Evolutionary conservation across 2,113 vertebrate genomes (phyloP), one percentile per base, ranked within the genome.

Genomic region (Pristiophorus japonicus): DNA sequence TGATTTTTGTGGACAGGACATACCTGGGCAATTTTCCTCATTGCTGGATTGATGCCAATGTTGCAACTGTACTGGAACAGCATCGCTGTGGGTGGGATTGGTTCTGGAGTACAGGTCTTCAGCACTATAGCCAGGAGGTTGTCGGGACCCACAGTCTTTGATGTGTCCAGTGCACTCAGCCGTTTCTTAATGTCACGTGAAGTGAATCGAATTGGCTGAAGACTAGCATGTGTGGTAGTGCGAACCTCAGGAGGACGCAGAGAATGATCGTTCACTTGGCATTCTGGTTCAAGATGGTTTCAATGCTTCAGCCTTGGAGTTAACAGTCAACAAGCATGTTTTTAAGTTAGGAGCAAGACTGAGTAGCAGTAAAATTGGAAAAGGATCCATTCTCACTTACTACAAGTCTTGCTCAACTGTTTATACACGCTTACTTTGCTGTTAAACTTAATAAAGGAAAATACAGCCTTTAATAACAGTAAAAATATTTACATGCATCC

Each of bases 351-450:
- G n/a, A 92, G 55, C 55, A 92, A 92, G 59, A 92, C 88, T 92
- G 88, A 38, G 34, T 63, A 63, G 59, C 51, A 90, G 59, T 10
- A 92, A 8, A 38, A 38, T 65, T 92, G 59, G 88, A 63, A 63
- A 63, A 92, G 34, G n/a, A 65, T 92, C 88, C 88, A 92, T 92
- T 63, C 63, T 92, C n/a, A 92, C 55, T 92, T 63, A 22, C n/a
- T 63, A 65, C 88, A 92, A 92, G 88, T 65, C 62, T 63, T 81
- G 38, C 88, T 20, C 34, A 18, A 92, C 55, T 38, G 16, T 91
- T 91, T 91, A 59, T n/a, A 91, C 34, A 81, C 45, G 78, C 16
- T 22, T 81, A 45, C 38, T 81, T 81, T 81, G 38, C 75, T 81
- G 78, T 81, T 45, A 81, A 42, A 81, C 73, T 78, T n/a, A 75